Evolutionary conservation across 1,140 invertebrate genomes (phyloP).

Genomic region (Phenacoccus solenopsis): DNA sequence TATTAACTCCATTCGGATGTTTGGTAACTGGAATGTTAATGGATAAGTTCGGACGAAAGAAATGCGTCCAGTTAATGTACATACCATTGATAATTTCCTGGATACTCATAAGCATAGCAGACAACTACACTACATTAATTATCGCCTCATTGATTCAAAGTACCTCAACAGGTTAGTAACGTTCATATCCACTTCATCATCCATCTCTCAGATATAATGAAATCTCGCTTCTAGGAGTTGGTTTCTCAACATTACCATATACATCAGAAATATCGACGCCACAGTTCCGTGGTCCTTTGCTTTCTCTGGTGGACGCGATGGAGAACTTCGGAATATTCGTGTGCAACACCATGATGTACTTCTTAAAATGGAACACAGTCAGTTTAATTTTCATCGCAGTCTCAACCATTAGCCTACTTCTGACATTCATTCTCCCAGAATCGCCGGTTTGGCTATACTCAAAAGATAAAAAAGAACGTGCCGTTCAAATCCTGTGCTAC

Average conservation of each 20-base stretch:
- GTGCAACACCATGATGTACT: slow-evolving; percentile 46
- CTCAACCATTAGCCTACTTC: slow-evolving; percentile 30
- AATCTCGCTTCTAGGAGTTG: too few species aligned
- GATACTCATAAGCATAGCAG: too few species aligned
- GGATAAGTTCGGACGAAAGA: not conserved
- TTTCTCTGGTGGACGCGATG: not conserved
- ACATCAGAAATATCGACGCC: slow-evolving; percentile 17
- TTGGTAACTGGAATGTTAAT: not conserved
- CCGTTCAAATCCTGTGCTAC: slow-evolving; percentile 24
- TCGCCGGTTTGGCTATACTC: slow-evolving; percentile 40
- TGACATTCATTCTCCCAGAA: slow-evolving; percentile 38
- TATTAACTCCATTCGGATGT: not conserved
- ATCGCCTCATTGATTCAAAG: too few species aligned
- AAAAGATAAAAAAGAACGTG: slow-evolving; percentile 25
- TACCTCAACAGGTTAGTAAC: too few species aligned
- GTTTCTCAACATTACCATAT: not conserved
- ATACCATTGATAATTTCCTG: not conserved
- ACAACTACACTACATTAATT: too few species aligned
- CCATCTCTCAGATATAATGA: too few species aligned
- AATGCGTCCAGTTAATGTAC: not conserved
- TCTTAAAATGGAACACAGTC: slow-evolving; percentile 43
- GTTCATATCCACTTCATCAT: too few species aligned
- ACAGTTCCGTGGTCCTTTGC: not conserved
- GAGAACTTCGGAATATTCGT: slow-evolving; percentile 29
- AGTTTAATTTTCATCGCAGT: slow-evolving; percentile 42